Percentiles rank a stretch among this genome's conserved stretches.
phyloP scores from a whole-genome alignment of 2,797 vertebrate genomes.

The Eulemur mongoz region DNA sequence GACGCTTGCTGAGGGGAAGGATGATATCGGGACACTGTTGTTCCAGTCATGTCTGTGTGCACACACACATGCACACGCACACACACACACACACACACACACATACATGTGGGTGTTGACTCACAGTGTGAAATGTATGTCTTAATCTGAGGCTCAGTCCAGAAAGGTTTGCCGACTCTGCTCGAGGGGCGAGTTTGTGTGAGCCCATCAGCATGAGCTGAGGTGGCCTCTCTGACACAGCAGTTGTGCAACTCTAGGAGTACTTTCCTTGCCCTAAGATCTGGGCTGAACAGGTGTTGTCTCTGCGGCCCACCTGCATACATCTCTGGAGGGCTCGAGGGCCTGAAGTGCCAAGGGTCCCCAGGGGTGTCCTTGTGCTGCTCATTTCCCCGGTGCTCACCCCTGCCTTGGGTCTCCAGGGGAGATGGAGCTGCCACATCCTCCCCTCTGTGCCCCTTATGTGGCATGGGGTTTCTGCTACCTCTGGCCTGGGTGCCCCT shows the following conservation, averaged over 20 bases:
- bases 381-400: too few relatives aligned
- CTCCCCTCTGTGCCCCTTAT: background rate
- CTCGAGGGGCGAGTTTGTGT: too few relatives aligned
- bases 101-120: background rate
- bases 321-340: background rate
- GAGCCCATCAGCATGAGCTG: too few relatives aligned
- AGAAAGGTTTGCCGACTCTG: background rate
- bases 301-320: background rate
- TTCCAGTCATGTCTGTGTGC: background rate
- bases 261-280: background rate
- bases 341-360: background rate
- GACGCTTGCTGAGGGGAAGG: background rate
- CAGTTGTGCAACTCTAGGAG: accelerated
- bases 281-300: background rate
- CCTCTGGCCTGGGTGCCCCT: background rate
- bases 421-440: background rate
- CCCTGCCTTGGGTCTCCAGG: background rate
- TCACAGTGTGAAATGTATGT: background rate
- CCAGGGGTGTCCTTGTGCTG: background rate
- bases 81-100: accelerated
- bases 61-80: too few relatives aligned
- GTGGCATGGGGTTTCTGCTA: background rate
- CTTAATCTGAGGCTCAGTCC: background rate
- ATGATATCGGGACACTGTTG: background rate
- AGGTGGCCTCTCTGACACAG: background rate